phyloP scores from a whole-genome alignment of 2,797 vertebrate species.

The Silurus aristotelis region DNA sequence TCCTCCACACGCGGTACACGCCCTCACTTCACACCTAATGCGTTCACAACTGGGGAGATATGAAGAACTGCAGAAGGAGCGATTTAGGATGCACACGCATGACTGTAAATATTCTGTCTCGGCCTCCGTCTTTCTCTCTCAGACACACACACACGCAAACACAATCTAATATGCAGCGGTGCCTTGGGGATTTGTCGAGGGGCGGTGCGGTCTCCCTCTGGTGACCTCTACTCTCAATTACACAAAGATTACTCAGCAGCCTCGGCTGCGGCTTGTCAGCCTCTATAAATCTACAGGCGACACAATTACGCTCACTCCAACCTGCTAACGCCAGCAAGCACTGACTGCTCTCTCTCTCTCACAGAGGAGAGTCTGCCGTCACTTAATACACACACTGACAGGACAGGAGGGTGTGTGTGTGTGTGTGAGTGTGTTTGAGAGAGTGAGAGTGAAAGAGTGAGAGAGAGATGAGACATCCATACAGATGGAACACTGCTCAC shows the following conservation, averaged over 20 bases:
- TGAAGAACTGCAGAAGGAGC: neutral
- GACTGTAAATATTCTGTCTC: neutral
- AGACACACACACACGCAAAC: constrained; percentile 22
- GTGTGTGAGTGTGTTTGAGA: neutral
- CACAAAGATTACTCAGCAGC: constrained; percentile 71
- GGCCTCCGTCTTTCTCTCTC: neutral
- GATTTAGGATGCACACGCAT: neutral
- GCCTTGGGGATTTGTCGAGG: constrained; percentile 34
- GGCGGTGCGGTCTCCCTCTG: constrained; percentile 42
- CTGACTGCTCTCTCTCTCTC: constrained; percentile 22
- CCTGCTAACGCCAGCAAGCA: constrained; percentile 60
- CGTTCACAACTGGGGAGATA: neutral
- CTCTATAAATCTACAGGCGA: constrained; percentile 67
- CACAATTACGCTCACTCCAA: constrained; percentile 55
- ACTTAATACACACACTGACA: constrained; percentile 30
- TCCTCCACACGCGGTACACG: constrained; percentile 13
- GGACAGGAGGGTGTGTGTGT: neutral
- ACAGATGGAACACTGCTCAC: constrained; percentile 49
- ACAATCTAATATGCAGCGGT: constrained; percentile 9
- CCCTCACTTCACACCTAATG: constrained; percentile 20
- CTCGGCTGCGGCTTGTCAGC: constrained; percentile 61
- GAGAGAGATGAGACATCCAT: constrained; percentile 17
- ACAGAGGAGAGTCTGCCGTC: constrained; percentile 38
- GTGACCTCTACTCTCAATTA: constrained; percentile 71
- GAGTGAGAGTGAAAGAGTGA: constrained; percentile 10